phyloP scores from a whole-genome alignment of 2,113 vertebrate species.

The Ifrita kowaldi region DNA sequence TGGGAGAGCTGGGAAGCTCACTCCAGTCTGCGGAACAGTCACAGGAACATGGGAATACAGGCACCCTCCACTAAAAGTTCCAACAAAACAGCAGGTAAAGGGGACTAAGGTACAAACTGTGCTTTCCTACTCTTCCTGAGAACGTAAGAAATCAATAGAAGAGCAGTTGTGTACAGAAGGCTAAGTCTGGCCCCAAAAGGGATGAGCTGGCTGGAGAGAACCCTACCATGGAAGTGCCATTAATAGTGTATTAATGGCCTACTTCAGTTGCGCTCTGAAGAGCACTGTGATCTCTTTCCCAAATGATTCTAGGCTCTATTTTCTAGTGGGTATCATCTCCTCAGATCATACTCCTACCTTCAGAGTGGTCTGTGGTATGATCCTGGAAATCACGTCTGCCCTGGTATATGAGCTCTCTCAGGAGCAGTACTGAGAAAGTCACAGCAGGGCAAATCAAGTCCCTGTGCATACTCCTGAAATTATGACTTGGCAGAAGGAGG shows the following conservation, averaged over 20 bases:
- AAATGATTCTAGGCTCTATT: background rate
- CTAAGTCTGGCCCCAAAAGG: background rate
- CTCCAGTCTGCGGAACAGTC: background rate
- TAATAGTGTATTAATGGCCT: background rate
- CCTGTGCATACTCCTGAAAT: background rate
- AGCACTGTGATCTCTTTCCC: background rate
- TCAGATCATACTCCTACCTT: background rate
- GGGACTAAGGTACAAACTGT: background rate
- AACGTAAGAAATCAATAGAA: background rate
- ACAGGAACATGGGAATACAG: background rate
- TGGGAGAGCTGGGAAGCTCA: background rate
- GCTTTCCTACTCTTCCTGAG: background rate
- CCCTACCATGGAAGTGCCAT: background rate
- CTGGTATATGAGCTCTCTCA: background rate
- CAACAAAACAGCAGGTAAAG: background rate
- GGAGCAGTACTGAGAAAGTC: background rate
- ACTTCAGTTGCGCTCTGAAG: background rate
- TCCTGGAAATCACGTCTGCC: background rate
- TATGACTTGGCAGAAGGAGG: background rate
- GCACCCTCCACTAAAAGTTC: background rate
- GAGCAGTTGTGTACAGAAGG: background rate
- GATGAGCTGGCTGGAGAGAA: background rate
- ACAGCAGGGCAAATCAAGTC: background rate
- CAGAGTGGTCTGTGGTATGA: background rate
- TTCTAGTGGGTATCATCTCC: background rate